A percentile compares a stretch with the other conserved stretches of the same genome.
These are phyloP conservation scores for Cryptosula pallasiana DNA, from an alignment of 2,888 invertebrate species.

Conservation along the genomic window DNA sequence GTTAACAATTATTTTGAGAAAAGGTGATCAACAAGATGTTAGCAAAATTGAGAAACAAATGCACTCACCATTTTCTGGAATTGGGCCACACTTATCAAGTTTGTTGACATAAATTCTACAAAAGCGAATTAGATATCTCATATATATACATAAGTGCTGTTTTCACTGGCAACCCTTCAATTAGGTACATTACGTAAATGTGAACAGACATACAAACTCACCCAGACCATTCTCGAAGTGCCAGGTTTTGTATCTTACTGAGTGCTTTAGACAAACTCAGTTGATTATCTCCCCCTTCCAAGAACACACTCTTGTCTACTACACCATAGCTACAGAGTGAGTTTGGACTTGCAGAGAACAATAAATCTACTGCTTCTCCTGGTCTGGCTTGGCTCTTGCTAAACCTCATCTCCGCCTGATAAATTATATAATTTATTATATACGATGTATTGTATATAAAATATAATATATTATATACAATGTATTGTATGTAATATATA, in stretches of 20 bases:
- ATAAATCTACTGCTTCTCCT: constrained; percentile 56
- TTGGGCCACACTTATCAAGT: background rate
- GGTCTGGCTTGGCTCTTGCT: constrained; percentile 55
- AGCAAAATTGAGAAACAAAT: no score
- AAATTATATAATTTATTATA: no score
- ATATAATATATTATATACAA: no score
- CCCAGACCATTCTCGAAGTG: constrained; percentile 14
- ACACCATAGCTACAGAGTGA: constrained; percentile 61
- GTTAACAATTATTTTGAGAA: no score
- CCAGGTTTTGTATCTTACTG: constrained; percentile 9
- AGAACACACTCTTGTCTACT: constrained; percentile 60
- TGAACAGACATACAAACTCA: no score
- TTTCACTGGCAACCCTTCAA: no score
- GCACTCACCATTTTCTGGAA: constrained; percentile 3
- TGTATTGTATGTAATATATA: no score
- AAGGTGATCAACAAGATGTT: no score
- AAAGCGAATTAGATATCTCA: no score
- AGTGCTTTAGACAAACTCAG: constrained; percentile 23
- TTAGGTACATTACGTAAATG: no score
- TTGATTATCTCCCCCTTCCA: constrained; percentile 48
- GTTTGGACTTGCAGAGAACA: constrained; percentile 57
- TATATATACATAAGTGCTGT: no score
- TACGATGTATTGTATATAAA: no score
- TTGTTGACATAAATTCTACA: background rate
- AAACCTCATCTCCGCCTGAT: constrained; percentile 40